These are phyloP conservation scores for Mormoops blainvillei DNA, from an alignment of 2,113 vertebrate species.

Conservation along the genomic window DNA sequence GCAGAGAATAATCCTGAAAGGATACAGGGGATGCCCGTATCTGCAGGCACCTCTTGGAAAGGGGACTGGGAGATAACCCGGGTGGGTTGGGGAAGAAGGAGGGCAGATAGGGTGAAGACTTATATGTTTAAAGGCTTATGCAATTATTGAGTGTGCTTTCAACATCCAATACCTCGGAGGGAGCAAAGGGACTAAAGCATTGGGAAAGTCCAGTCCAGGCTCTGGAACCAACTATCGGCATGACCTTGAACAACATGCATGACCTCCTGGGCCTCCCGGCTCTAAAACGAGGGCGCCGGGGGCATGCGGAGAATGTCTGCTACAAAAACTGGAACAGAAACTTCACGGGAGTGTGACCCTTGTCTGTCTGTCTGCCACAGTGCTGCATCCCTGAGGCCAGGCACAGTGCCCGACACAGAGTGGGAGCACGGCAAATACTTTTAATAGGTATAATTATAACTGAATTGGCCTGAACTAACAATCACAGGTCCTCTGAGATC, in stretches of 20 bases:
- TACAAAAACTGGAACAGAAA: background rate
- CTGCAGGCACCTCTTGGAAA: background rate
- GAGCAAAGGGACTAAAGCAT: background rate
- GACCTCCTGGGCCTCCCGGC: background rate
- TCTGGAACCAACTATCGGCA: background rate
- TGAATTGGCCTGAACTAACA: background rate
- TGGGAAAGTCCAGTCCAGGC: background rate
- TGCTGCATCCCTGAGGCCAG: background rate
- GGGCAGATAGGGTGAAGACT: background rate
- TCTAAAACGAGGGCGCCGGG: background rate
- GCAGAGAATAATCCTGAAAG: background rate
- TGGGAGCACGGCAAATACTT: background rate
- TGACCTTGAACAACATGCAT: background rate
- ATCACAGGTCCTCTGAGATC: background rate
- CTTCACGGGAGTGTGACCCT: background rate
- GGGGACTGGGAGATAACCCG: background rate
- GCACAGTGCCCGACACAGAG: background rate
- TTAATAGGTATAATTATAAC: background rate
- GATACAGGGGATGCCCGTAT: accelerated
- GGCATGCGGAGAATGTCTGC: background rate
- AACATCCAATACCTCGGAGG: background rate
- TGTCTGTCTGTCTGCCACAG: background rate
- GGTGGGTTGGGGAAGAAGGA: no score
- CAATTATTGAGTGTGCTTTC: background rate
- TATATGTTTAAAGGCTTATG: background rate